These are phyloP conservation scores for Hydrolagus colliei DNA, from an alignment of 2,797 vertebrate genomes.

Conservation along the genomic window DNA sequence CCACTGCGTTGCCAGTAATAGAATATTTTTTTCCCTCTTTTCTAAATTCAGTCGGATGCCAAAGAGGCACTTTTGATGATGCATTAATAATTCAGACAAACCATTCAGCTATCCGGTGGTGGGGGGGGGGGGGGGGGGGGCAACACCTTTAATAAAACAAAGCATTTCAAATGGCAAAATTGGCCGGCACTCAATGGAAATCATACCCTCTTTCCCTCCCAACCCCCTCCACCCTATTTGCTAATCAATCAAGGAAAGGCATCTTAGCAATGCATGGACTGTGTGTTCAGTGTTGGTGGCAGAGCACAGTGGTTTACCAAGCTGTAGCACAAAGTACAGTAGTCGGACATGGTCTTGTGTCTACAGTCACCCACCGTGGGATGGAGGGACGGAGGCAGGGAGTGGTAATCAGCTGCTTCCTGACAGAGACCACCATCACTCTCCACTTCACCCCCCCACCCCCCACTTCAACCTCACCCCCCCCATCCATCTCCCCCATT, in stretches of 20 bases:
- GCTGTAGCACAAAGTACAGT: not conserved
- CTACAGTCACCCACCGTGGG: not conserved
- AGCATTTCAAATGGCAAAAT: not conserved
- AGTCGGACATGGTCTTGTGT: not conserved
- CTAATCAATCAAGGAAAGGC: not conserved
- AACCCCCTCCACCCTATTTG: too few relatives aligned
- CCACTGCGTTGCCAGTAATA: not conserved
- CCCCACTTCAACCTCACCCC: too few relatives aligned
- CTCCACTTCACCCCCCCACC: too few relatives aligned
- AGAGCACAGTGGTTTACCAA: not conserved
- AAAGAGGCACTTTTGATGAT: not conserved
- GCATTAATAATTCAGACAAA: slow-evolving; percentile 5
- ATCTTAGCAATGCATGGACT: too few relatives aligned
- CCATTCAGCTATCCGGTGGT: not conserved
- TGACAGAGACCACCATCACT: too few relatives aligned
- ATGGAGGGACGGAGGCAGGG: too few relatives aligned
- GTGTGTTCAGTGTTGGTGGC: not conserved
- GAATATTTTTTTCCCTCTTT: not conserved
- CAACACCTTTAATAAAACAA: too few relatives aligned
- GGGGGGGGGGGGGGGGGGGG: too few relatives aligned
- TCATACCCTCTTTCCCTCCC: not conserved
- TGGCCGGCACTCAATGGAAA: not conserved
- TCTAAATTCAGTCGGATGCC: not conserved
- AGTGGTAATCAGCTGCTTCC: not conserved
- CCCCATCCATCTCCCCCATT: too few relatives aligned